Conservation (phyloP, 2,797 vertebrate species). For the Sebastes dallii region DNA sequence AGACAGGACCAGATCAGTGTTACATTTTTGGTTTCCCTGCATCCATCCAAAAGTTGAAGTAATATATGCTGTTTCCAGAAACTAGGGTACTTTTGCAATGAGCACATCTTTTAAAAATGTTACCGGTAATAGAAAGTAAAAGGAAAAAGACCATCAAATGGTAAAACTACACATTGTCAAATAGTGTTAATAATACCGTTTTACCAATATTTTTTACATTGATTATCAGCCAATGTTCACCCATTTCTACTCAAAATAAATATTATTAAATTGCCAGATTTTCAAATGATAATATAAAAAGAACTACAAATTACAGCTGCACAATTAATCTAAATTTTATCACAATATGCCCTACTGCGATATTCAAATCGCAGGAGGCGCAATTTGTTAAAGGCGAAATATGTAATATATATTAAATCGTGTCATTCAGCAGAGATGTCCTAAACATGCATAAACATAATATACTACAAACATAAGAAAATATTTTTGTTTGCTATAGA, state of each 20-base stretch:
- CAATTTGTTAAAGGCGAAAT: no score
- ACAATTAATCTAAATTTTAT: no score
- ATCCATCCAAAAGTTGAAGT: not conserved
- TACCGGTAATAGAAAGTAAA: not conserved
- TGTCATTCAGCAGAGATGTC: no score
- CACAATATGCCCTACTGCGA: no score
- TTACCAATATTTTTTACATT: not conserved
- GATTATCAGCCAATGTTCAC: not conserved
- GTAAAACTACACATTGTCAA: not conserved
- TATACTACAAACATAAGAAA: no score
- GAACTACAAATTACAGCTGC: not conserved
- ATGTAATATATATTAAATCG: no score
- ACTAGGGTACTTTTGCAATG: not conserved
- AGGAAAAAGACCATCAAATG: not conserved
- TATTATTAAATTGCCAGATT: fast-evolving
- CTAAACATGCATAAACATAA: fast-evolving
- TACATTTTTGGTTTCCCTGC: not conserved
- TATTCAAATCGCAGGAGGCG: no score
- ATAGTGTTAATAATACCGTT: not conserved
- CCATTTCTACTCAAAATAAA: not conserved
- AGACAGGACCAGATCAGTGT: not conserved
- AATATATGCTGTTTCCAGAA: not conserved
- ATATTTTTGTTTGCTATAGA: no score
- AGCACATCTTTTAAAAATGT: not conserved
- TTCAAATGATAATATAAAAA: not conserved